Base-by-base conservation (phyloP, 2,113 vertebrate species). In the Natator depressus region DNA sequence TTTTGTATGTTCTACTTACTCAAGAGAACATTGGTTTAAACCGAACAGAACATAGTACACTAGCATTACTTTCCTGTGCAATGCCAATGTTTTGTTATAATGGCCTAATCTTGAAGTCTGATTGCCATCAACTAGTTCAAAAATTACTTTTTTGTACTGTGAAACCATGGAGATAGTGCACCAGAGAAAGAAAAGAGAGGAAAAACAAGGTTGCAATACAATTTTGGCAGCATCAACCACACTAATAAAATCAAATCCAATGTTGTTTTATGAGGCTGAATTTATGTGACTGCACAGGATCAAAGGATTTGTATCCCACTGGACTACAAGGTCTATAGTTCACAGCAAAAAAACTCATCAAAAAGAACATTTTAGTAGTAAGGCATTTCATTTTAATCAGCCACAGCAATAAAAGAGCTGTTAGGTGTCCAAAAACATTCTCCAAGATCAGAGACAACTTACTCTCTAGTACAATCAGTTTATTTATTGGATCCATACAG, bases 391-490 rank as follows among this genome's bases (percentile, higher is more conserved):
- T 98, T 98, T 98, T 98, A 98, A 98, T 98, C 98, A 98, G 96
- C 98, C 96, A 83, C 94, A 98, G 98, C 97, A 98, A 98, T 98
- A 98, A 98, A 98, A 98, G 98, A 98, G 97, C 97, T 98, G 98
- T 98, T 98, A 98, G 98, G 97, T 98, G 98, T 98, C 98, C 98
- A 98, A 98, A 98, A 98, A 98, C 98, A 97, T 98, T 98, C 98
- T 98, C 94, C 95, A 97, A 98, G 98, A 98, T 98, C 98, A 98
- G 98, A 98, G 98, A 97, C 98, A 96, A 98, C 89, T 98, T 97
- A 95, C 93, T 96, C 20, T 57, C 92, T 96, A 3, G 55, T 95
- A 88, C 92, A 96, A 95, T 95, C 89, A 47, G 82, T 95, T 96
- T 98, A 98, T 97, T 98, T 98, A 98, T 98, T 98, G 97, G 97